Base-by-base conservation (phyloP, 1,140 invertebrate genomes). In the Tetragnatha versicolor region DNA sequence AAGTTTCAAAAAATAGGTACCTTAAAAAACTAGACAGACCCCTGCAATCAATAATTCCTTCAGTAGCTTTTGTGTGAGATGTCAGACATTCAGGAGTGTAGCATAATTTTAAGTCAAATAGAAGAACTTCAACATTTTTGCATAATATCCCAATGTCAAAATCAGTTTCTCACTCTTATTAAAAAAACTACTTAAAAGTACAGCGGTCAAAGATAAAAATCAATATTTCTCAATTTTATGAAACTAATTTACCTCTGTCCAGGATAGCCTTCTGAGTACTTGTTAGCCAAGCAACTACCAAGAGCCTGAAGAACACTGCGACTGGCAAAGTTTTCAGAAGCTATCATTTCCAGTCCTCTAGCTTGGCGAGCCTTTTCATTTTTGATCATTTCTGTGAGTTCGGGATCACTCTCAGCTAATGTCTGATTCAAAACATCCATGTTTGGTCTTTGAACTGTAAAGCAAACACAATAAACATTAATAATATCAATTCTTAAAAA, bases 311-410 rank as follows among this genome's bases (percentile, higher is more conserved):
- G 87, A 4, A 98, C 97, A 68, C 96, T 91, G 42, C 93, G 85
- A 14, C 95, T 97, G 37, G 97, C 97, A 85, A 98, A 98, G 87
- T 99, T 99, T 87, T 98, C 96, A 72, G 94, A 96, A 45, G 96
- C 96, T 84, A 98, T 98, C 90, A 98, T 90, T 86, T 99, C 98
- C 33, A 99, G 87, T 1, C 97, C 94, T 83, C 87, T 88, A 29
- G 86, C 84, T 87, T 99, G 98, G 0, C 98, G 89, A 31, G 90
- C 84, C 84, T 97, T 98, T 84, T 99, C 98, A 82, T 93, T 90
- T 81, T 90, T 88, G 7, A 98, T 93, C 17, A 98, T 86, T 0
- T 90, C 88, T 85, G 90, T 94, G 22, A 98, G 88, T 86, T 98
- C 95, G 0, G 94, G 93, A 87, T 99, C 97, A 81, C 85, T 84